Conservation (phyloP, 2,888 invertebrate species). For the Drosophila bunnanda region DNA sequence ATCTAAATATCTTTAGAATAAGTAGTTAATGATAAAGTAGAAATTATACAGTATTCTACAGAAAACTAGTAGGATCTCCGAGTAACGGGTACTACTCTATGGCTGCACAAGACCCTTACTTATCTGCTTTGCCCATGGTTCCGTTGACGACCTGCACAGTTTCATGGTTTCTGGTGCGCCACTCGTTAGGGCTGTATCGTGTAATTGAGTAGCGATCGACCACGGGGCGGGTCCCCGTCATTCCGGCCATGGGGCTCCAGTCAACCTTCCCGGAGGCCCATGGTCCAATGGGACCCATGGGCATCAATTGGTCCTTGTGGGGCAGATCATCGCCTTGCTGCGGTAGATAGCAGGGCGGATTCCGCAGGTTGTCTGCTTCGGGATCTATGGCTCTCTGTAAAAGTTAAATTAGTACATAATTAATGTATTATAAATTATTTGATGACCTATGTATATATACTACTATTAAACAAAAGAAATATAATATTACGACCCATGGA, state of each 20-base stretch:
- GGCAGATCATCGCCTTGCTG: conserved; percentile 86
- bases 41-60: no score
- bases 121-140: conserved; percentile 86
- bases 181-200: conserved; percentile 90
- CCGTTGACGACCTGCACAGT: conserved; percentile 85
- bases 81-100: no score
- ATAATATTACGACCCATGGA: neutral
- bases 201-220: conserved; percentile 91
- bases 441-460: no score
- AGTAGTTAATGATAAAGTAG: no score
- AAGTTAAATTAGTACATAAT: neutral
- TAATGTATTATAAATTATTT: no score
- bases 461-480: neutral
- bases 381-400: conserved; percentile 67
- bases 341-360: conserved; percentile 86
- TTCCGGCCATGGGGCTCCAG: conserved; percentile 89
- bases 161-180: conserved; percentile 88
- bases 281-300: conserved; percentile 87
- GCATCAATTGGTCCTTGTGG: conserved; percentile 76
- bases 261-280: conserved; percentile 90
- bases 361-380: conserved; percentile 74
- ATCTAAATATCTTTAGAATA: neutral
- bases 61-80: no score
- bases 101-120: conserved; percentile 66
- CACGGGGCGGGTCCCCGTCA: conserved; percentile 90